Evolutionary conservation across 64 coral and sea anemone species (phyloP).

Genomic region (Porites australiensis): DNA sequence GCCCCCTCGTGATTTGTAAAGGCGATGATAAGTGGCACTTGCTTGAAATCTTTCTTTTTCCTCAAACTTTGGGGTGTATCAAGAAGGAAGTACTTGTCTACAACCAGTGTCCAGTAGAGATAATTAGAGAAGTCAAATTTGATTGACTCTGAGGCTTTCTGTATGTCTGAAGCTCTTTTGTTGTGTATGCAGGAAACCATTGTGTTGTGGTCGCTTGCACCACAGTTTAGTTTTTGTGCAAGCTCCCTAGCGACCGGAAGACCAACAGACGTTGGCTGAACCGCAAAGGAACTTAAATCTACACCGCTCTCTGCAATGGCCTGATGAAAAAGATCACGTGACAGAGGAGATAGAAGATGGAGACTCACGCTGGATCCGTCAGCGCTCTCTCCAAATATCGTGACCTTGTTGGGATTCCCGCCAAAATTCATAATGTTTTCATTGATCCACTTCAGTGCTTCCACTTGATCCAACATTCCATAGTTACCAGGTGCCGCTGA

Average conservation of each 20-base stretch:
- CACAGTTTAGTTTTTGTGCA: neutral
- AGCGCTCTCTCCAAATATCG: slow-evolving; percentile 44
- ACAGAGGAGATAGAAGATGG: slow-evolving; percentile 1
- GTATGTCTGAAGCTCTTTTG: neutral
- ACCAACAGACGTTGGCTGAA: neutral
- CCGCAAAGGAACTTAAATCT: neutral
- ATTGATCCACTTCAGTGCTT: too few species aligned
- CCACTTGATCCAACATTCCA: slow-evolving; percentile 46
- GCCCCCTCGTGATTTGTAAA: neutral
- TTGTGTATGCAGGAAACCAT: neutral
- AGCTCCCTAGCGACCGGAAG: neutral
- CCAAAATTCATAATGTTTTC: neutral
- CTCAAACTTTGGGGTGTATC: neutral
- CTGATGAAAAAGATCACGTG: neutral
- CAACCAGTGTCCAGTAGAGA: neutral
- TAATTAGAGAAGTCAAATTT: neutral
- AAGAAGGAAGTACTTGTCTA: neutral
- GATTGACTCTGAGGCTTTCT: neutral
- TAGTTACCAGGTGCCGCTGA: slow-evolving; percentile 23
- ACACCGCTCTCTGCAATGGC: slow-evolving; percentile 5
- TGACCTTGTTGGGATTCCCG: slow-evolving; percentile 28
- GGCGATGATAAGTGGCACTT: neutral
- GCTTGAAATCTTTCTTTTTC: neutral
- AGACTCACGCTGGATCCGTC: neutral
- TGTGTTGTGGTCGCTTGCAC: neutral